Conservation (phyloP, 2,888 invertebrate genomes). For the Busseola fusca region DNA sequence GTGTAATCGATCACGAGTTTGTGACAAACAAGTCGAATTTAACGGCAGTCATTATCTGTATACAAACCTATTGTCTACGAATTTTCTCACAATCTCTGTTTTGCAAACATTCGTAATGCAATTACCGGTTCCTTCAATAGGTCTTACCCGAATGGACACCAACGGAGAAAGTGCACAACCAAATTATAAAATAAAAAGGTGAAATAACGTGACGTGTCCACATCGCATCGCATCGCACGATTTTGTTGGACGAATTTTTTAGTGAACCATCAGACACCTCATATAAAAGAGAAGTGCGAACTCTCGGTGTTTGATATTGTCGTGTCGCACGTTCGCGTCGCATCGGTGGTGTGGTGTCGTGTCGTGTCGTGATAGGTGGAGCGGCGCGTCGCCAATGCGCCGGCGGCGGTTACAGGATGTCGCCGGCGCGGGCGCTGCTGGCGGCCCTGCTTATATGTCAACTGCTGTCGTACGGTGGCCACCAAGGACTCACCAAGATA, state of each 20-base stretch:
- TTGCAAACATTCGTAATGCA: constrained; percentile 61
- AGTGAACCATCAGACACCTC: constrained; percentile 2
- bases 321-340: constrained; percentile 43
- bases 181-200: constrained; percentile 40
- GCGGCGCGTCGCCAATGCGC: constrained; percentile 84
- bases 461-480: constrained; percentile 87
- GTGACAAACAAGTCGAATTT: constrained; percentile 23
- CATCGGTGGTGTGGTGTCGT: constrained; percentile 57
- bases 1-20: not conserved
- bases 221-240: constrained; percentile 10
- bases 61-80: constrained; percentile 36
- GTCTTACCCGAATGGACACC: constrained; percentile 45
- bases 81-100: constrained; percentile 55
- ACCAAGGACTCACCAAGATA: constrained; percentile 88
- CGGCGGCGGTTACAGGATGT: constrained; percentile 84
- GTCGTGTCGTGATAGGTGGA: constrained; percentile 81
- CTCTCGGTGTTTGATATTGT: constrained; percentile 24
- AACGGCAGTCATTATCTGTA: constrained; percentile 18
- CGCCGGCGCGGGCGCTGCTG: constrained; percentile 88
- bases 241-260: constrained; percentile 14
- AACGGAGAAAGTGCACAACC: constrained; percentile 28
- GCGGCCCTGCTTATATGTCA: constrained; percentile 85
- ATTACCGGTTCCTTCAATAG: constrained; percentile 34
- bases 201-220: constrained; percentile 22
- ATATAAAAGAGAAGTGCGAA: constrained; percentile 7